phyloP scores from a whole-genome alignment of 2,888 invertebrate species.

The Dorcus hopei region DNA sequence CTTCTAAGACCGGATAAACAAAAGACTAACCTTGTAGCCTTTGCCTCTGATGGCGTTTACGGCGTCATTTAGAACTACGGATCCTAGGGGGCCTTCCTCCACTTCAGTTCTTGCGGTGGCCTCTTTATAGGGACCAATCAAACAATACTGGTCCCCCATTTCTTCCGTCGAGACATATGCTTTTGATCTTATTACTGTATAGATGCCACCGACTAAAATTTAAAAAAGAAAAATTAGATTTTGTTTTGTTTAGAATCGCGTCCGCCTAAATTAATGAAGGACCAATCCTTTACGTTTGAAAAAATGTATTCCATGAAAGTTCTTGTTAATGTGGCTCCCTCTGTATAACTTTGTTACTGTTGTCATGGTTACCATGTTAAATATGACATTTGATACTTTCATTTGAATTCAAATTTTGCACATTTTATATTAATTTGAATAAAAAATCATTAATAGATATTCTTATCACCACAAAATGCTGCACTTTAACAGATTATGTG shows the following conservation, averaged over 20 bases:
- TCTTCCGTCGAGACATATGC: constrained; percentile 96
- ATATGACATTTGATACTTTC: too few species aligned
- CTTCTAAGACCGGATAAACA: too few species aligned
- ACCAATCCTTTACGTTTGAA: too few species aligned
- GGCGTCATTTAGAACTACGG: constrained; percentile 70
- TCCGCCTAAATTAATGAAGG: background rate
- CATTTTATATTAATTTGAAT: too few species aligned
- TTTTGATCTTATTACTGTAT: constrained; percentile 97
- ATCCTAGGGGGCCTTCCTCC: constrained; percentile 83
- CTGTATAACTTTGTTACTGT: too few species aligned
- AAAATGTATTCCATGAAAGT: too few species aligned
- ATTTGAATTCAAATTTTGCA: too few species aligned
- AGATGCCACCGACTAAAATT: constrained; percentile 93
- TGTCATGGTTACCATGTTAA: too few species aligned
- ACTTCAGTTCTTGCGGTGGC: constrained; percentile 91
- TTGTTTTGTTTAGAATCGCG: background rate
- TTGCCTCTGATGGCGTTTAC: constrained; percentile 75
- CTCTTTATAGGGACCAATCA: constrained; percentile 95
- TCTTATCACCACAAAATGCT: too few species aligned
- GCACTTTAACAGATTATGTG: too few species aligned
- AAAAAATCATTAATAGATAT: too few species aligned
- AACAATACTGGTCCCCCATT: constrained; percentile 95
- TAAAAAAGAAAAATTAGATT: background rate
- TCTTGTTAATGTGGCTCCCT: too few species aligned
- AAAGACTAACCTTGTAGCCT: constrained; percentile 74